Conservation (phyloP, 2,113 vertebrate genomes). For the Xerus inauris region DNA sequence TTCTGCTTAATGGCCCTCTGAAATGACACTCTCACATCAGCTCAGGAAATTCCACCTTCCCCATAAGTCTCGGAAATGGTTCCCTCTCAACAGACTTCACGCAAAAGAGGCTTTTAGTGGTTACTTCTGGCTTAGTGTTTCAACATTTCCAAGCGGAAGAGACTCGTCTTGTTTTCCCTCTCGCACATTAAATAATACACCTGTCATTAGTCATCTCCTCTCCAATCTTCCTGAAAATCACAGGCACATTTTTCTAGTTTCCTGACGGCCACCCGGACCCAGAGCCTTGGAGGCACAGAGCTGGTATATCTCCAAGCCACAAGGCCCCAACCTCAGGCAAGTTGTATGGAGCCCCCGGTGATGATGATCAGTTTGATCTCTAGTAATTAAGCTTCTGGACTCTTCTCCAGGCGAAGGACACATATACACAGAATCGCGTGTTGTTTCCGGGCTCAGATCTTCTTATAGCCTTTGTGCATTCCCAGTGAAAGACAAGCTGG, state of each 20-base stretch:
- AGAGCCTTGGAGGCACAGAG: not conserved
- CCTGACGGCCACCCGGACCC: not conserved
- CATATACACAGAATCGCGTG: not conserved
- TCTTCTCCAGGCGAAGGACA: not conserved
- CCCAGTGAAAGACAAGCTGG: not conserved
- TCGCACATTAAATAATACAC: not conserved
- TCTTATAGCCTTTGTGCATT: not conserved
- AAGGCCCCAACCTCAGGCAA: not conserved
- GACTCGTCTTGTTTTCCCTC: conserved; percentile 19
- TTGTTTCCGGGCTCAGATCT: not conserved
- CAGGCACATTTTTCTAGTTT: not conserved
- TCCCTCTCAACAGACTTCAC: not conserved
- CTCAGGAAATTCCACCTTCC: conserved; percentile 4
- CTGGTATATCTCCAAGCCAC: rapidly evolving
- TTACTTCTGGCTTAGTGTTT: conserved; percentile 4
- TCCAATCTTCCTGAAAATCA: not conserved
- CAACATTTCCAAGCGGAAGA: conserved; percentile 10
- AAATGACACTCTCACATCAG: not conserved
- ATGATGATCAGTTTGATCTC: not conserved
- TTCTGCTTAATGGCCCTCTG: not conserved
- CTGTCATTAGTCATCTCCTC: conserved; percentile 25
- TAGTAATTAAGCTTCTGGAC: not conserved
- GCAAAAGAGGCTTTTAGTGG: conserved; percentile 17
- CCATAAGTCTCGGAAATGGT: not conserved
- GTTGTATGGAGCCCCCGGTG: not conserved